phyloP scores from a whole-genome alignment of 2,888 invertebrate genomes.

The Drosophila kanekoi region DNA sequence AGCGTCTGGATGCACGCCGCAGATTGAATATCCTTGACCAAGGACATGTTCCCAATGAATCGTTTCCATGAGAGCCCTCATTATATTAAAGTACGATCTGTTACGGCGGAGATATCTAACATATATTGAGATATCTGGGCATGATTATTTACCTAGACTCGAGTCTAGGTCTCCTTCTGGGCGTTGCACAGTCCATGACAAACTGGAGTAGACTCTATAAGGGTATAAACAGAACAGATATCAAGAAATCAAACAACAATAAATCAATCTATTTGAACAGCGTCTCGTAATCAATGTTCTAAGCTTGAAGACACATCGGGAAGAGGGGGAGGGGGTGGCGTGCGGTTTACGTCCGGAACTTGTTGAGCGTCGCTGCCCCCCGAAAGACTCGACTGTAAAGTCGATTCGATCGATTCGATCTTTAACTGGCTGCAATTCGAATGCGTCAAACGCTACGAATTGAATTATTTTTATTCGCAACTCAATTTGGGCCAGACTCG shows the following conservation, averaged over 20 bases:
- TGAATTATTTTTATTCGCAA: constrained; percentile 36
- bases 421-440: constrained; percentile 43
- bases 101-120: no score
- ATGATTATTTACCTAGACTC: no score
- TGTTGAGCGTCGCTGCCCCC: neutral
- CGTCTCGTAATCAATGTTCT: constrained; percentile 15
- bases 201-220: neutral
- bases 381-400: neutral
- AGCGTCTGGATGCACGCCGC: neutral
- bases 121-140: no score
- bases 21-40: neutral
- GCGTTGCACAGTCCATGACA: neutral
- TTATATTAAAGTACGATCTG: no score
- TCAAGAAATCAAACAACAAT: constrained; percentile 38
- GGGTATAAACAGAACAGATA: neutral
- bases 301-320: neutral
- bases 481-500: constrained; percentile 35
- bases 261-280: constrained; percentile 45
- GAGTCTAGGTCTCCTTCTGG: no score
- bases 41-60: no score
- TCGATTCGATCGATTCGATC: constrained; percentile 9
- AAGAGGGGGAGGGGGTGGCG: no score
- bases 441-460: constrained; percentile 58
- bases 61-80: no score
- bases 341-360: neutral